Percentiles rank a stretch among this genome's conserved stretches.
Evolutionary conservation across 2,113 vertebrate species (phyloP).

Genomic region (Lepus timidus): DNA sequence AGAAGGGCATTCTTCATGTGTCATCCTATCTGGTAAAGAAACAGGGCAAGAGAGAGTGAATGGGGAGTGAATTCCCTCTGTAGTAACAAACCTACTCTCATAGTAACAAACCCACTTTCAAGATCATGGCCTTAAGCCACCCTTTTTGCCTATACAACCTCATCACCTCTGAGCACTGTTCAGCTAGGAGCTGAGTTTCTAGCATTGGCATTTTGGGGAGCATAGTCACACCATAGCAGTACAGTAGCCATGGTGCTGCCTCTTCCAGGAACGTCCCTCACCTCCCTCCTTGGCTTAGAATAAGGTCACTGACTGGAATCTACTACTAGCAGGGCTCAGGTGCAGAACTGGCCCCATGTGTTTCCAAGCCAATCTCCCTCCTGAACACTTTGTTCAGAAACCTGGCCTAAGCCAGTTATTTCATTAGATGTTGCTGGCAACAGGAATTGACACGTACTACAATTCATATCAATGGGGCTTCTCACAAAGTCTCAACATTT

Average conservation of each 20-base stretch:
- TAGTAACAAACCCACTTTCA: not conserved
- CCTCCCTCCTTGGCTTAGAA: not conserved
- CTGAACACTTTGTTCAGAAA: not conserved
- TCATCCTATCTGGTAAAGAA: not conserved
- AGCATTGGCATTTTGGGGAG: not conserved
- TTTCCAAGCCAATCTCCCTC: not conserved
- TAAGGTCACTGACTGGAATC: not conserved
- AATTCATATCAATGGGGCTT: not conserved
- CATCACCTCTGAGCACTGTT: not conserved
- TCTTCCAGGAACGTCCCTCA: not conserved
- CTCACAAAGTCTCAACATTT: not conserved
- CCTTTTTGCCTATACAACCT: no score
- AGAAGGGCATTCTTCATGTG: not conserved
- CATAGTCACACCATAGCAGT: not conserved
- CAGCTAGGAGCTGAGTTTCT: not conserved
- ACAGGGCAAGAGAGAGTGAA: not conserved
- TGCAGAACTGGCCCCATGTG: not conserved
- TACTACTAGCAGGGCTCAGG: not conserved
- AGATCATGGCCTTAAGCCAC: not conserved
- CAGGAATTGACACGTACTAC: not conserved
- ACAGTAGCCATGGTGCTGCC: not conserved
- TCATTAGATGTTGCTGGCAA: not conserved
- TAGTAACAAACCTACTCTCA: not conserved
- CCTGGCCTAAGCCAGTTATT: not conserved
- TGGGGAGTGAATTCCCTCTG: not conserved